A percentile compares a stretch with the other conserved stretches of the same genome.
Conservation (phyloP, 2,113 vertebrate genomes). For the Phasianus colchicus region DNA sequence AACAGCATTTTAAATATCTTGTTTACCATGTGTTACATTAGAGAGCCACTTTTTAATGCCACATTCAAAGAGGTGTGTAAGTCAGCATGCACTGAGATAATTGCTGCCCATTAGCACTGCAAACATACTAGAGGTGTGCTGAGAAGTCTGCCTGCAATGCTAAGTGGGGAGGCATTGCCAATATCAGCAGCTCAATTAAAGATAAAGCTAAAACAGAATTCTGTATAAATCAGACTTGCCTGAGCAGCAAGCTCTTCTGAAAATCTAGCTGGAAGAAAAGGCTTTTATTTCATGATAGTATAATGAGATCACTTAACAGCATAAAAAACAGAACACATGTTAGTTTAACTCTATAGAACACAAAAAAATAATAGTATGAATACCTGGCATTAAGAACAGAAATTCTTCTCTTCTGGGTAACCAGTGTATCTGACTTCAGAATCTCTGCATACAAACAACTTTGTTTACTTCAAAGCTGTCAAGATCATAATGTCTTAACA, state of each 20-base stretch:
- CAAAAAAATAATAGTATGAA: not conserved
- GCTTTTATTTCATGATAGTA: not conserved
- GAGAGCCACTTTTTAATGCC: not conserved
- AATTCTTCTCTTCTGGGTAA: not conserved
- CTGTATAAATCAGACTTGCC: not conserved
- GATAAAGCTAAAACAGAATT: not conserved
- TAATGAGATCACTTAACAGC: not conserved
- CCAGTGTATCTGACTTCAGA: not conserved
- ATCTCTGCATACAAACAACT: not conserved
- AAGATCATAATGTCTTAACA: constrained; percentile 5
- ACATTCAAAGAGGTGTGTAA: not conserved
- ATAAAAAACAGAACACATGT: not conserved
- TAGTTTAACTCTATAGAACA: not conserved
- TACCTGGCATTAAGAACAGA: not conserved
- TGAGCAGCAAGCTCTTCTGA: not conserved
- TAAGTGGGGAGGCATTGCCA: not conserved
- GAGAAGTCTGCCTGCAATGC: not conserved
- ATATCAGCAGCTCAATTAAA: not conserved
- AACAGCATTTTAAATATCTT: not conserved
- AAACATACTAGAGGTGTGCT: not conserved
- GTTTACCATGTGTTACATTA: not conserved
- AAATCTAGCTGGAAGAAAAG: not conserved
- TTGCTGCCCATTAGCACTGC: not conserved
- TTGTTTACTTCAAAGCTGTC: constrained; percentile 31
- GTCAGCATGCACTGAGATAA: fast-evolving